These are phyloP conservation scores for Sesia bembeciformis DNA, from an alignment of 2,888 invertebrate species.

Conservation along the genomic window DNA sequence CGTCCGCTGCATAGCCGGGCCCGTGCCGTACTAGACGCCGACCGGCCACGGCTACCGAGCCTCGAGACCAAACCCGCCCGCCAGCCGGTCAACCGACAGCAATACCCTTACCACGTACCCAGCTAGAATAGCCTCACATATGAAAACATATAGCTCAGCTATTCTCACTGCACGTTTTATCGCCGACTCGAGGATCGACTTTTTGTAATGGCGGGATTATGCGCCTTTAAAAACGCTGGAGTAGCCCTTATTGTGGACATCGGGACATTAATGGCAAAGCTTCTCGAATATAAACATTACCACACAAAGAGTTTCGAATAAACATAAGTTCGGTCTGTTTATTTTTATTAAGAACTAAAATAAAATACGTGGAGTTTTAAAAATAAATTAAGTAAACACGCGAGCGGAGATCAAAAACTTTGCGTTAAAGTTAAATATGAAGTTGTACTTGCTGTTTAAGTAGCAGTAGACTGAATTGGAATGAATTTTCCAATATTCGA, in stretches of 20 bases:
- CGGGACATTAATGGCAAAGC: background rate
- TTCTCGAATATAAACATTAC: background rate
- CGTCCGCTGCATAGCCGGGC: slow-evolving; percentile 54
- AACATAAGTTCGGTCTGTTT: background rate
- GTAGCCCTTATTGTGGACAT: slow-evolving; percentile 17
- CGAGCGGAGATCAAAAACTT: too few relatives aligned
- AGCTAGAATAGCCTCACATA: slow-evolving; percentile 1
- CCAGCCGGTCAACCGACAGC: slow-evolving; percentile 15
- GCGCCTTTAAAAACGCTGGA: slow-evolving; percentile 39
- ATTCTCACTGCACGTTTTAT: slow-evolving; percentile 55
- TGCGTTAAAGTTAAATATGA: too few relatives aligned
- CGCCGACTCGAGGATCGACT: slow-evolving; percentile 28
- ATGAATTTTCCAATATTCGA: slow-evolving; percentile 2
- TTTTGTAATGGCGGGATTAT: slow-evolving; percentile 47
- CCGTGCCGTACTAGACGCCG: slow-evolving; percentile 46
- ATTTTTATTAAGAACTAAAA: background rate
- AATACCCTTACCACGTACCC: background rate
- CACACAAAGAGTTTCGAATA: background rate
- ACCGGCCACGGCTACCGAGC: slow-evolving; percentile 10
- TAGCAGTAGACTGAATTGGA: background rate
- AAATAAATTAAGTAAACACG: too few relatives aligned
- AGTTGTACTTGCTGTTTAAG: too few relatives aligned
- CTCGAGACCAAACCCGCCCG: slow-evolving; percentile 19
- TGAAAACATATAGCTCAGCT: slow-evolving; percentile 15
- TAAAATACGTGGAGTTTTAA: too few relatives aligned